A percentile compares a stretch with the other conserved stretches of the same genome.
Conservation (phyloP, 2,113 vertebrate genomes). For the Jaculus jaculus region DNA sequence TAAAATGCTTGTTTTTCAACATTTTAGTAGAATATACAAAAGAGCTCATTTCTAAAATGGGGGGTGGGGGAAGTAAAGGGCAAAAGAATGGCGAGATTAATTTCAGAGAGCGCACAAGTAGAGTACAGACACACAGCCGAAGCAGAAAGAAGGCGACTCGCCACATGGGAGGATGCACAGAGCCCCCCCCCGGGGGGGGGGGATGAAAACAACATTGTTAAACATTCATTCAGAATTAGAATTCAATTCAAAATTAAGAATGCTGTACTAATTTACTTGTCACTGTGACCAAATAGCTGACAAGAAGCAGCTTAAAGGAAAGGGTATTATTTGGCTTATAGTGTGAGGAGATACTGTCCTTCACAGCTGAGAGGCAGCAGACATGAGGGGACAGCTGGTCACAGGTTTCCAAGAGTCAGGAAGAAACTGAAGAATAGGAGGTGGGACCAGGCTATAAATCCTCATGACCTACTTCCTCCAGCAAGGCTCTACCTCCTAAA, state of each 20-base stretch:
- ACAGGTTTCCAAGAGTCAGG: too few species aligned
- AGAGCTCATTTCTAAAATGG: background rate
- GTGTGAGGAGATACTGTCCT: too few species aligned
- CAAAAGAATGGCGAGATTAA: slow-evolving; percentile 3
- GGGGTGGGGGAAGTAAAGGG: background rate
- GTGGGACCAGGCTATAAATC: too few species aligned
- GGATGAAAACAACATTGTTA: background rate
- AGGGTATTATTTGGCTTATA: too few species aligned
- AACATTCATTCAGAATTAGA: background rate
- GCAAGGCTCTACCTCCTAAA: too few species aligned
- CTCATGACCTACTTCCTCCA: too few species aligned
- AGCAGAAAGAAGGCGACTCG: background rate
- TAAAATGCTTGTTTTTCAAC: background rate
- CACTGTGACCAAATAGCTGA: too few species aligned
- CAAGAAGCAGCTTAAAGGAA: too few species aligned
- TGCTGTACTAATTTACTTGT: too few species aligned
- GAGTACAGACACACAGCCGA: background rate
- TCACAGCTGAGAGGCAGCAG: too few species aligned
- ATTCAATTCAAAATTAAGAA: background rate
- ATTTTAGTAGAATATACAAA: background rate
- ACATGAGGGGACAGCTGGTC: too few species aligned
- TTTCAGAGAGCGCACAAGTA: background rate
- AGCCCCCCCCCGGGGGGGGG: background rate
- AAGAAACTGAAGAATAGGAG: too few species aligned
- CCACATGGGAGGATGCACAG: background rate